phyloP scores from a whole-genome alignment of 2,113 vertebrate genomes.

The Marmota monax region DNA sequence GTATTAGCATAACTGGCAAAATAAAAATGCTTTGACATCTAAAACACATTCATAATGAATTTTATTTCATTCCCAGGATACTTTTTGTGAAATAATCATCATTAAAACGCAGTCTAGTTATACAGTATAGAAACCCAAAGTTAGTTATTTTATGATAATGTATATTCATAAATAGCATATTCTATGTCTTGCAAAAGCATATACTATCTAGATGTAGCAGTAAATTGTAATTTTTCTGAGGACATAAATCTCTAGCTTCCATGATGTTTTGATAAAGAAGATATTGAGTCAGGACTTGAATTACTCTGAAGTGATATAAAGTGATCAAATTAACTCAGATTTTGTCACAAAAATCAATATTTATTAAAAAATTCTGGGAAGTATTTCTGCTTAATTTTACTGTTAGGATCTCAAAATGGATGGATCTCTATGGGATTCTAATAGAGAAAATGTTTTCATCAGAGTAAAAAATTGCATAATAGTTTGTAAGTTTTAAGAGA shows the following conservation, averaged over 20 bases:
- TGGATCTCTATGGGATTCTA: not conserved
- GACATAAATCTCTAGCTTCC: not conserved
- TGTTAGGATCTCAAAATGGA: not conserved
- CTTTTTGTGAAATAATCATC: not conserved
- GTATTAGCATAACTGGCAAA: not conserved
- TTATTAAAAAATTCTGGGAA: not conserved
- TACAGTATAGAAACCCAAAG: not conserved
- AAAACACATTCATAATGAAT: not conserved
- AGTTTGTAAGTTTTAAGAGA: not conserved
- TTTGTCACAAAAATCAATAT: not conserved
- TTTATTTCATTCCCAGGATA: constrained; percentile 10
- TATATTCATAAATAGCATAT: not conserved
- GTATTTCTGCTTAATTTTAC: not conserved
- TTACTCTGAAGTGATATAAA: not conserved
- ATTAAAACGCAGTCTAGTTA: not conserved
- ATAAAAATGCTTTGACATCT: not conserved
- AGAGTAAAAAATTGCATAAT: not conserved
- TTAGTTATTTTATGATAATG: not conserved
- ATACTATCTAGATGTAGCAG: not conserved
- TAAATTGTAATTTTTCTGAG: not conserved
- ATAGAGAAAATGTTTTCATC: not conserved
- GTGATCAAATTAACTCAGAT: not conserved
- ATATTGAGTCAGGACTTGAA: not conserved
- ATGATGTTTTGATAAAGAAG: not conserved
- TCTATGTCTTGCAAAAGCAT: not conserved